Evolutionary conservation across 2,113 vertebrate species (phyloP), one percentile per base, ranked within the genome.

Genomic region (Cyanocitta stelleri): DNA sequence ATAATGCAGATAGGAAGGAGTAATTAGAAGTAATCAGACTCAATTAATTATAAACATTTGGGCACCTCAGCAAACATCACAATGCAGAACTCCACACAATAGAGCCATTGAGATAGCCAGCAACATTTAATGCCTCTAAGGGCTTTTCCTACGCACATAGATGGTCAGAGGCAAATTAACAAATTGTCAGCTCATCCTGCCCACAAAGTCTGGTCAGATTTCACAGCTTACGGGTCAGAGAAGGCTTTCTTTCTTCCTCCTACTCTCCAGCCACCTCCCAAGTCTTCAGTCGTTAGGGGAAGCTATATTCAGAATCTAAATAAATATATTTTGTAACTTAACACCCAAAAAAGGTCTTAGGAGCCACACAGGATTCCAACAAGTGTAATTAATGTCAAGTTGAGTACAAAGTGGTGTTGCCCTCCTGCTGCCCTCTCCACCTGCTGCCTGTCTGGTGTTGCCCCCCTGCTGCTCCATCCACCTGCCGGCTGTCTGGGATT

Each of bases 41-140:
- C 91, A 97, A 94, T 91, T 91, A 94, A 94, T 95, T 94, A 80
- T 86, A 95, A 94, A 88, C 72, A 90, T 94, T 78, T 91, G 87
- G 48, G 55, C 24, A 77, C 56, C 59, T 93, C 78, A 90, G 72
- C 48, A 90, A 95, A 94, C 52, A 74, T 11, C 35, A 71, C 59
- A 86, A 74, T 49, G 52, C 0, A 2, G 46, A 90, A 51, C 51
- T 86, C 33, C 52, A 88, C 35, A 43, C 30, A 83, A 52, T 1
- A 66, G 30, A 91, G 23, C 7, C 30, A 44, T 10, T 61, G 55
- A 90, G 61, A 69, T 91, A 90, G 33, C 30, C 55, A 88, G 59
- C 5, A 78, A 55, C 2, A 20, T 75, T 84, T 85, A 61, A 49
- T 0, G 1, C 32, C 37, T 86, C 27, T 41, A 7, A 78, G 33